Evolutionary conservation across 2,113 vertebrate genomes (phyloP), one percentile per base, ranked within the genome.

Genomic region (Calidris pygmaea): DNA sequence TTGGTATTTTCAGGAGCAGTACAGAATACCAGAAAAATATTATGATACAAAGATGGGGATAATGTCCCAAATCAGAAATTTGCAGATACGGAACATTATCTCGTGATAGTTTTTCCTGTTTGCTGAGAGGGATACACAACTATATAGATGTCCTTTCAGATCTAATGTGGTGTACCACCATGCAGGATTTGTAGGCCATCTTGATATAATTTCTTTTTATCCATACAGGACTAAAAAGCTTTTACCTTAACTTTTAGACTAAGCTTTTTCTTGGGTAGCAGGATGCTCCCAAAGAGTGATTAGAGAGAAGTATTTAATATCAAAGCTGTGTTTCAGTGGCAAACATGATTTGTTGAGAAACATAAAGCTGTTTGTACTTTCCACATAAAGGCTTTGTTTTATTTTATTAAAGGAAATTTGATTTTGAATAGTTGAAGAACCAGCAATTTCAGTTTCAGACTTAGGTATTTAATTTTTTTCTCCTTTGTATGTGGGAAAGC

Each of bases 341-440:
- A 56, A 94, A 70, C 52, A 9, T 56, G 83, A 34, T 77, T 92
- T 88, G 18, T 43, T 60, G 59, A 71, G 48, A 90, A 78, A 81
- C 12, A 19, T n/a, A 41, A 84, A 52, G 14, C 8, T 12, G 4
- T 96, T 92, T 14, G 79, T 91, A 84, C 34, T 92, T 83, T 50
- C 34, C 7, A 7, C n/a, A 35, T 93, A 75, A 48, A 37, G 65
- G 24, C n/a, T 79, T 85, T 89, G 1, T 76, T 92, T 50, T 79
- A 34, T 55, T 60, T 85, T 78, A 4, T 95, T 76, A 71, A 91
- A 97, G 67, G 62, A 84, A 85, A 87, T 91, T 73, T 86, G n/a
- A 72, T 73, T 97, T 96, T 96, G 30, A 78, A 65, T 92, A 91
- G 71, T 93, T 98, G 60, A 97, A 79, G 94, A 98, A 92, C 35